These are phyloP conservation scores for Cheilosia scutellata DNA, from an alignment of 2,888 invertebrate genomes.

Conservation along the genomic window DNA sequence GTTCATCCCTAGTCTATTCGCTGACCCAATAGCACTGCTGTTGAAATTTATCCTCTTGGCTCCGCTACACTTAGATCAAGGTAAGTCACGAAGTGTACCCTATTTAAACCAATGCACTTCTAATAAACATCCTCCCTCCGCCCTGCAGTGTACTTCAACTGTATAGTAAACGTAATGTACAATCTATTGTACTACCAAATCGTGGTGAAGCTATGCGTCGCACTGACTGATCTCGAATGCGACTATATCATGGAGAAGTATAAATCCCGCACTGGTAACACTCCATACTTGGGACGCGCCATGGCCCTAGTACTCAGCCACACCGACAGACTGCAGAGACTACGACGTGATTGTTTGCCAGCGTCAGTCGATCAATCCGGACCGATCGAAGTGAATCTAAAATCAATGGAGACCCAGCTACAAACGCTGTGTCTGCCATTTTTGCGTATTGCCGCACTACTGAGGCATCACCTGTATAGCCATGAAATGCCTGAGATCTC, in stretches of 20 bases:
- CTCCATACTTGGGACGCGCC: conserved; percentile 81
- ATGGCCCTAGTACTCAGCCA: conserved; percentile 83
- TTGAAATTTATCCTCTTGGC: conserved; percentile 94
- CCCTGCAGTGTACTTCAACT: conserved; percentile 92
- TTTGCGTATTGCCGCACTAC: conserved; percentile 91
- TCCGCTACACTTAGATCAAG: conserved; percentile 93
- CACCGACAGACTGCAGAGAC: conserved; percentile 81
- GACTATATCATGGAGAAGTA: conserved; percentile 84
- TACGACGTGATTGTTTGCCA: conserved; percentile 82
- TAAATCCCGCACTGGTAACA: conserved; percentile 75
- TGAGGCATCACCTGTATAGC: conserved; percentile 93
- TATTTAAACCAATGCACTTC: not conserved
- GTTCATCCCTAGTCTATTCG: conserved; percentile 91
- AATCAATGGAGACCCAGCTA: conserved; percentile 86
- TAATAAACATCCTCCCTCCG: conserved; percentile 17
- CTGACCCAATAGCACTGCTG: conserved; percentile 94
- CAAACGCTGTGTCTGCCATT: conserved; percentile 93
- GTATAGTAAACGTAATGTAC: conserved; percentile 94
- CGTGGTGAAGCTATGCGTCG: conserved; percentile 91
- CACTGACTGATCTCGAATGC: conserved; percentile 88
- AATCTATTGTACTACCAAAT: conserved; percentile 96
- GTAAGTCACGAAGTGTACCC: conserved; percentile 85
- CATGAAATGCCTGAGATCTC: conserved; percentile 89
- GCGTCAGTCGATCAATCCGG: conserved; percentile 77
- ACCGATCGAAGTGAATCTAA: conserved; percentile 80